These are phyloP conservation scores for Pristionchus entomophagus DNA, from an alignment of 2,888 invertebrate genomes.

Conservation along the genomic window DNA sequence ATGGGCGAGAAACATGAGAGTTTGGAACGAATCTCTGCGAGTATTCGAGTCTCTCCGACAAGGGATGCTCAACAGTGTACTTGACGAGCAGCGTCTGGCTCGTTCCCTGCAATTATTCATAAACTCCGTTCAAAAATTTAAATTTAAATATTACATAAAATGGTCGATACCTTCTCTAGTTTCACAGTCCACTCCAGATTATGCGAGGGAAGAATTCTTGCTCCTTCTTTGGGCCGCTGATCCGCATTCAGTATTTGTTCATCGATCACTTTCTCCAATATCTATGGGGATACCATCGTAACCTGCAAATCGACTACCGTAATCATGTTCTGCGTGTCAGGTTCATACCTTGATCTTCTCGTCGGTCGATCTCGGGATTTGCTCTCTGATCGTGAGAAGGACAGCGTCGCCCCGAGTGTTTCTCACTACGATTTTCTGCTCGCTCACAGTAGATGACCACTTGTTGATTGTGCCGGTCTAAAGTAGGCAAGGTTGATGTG, in stretches of 20 bases:
- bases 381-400: no score
- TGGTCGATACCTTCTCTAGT: no score
- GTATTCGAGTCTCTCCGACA: background rate
- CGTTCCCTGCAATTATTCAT: background rate
- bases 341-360: conserved; percentile 67
- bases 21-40: no score
- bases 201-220: conserved; percentile 48
- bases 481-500: no score
- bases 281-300: conserved; percentile 49
- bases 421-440: conserved; percentile 64
- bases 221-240: background rate
- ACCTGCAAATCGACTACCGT: no score
- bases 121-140: background rate
- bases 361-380: conserved; percentile 68
- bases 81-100: background rate
- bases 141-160: no score
- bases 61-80: background rate
- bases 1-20: no score
- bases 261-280: background rate
- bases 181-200: conserved; percentile 66
- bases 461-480: conserved; percentile 62
- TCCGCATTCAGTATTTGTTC: no score
- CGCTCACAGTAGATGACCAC: conserved; percentile 55
- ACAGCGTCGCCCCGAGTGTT: conserved; percentile 62
- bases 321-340: background rate